These are phyloP conservation scores for Pangasianodon hypophthalmus DNA, from an alignment of 2,113 vertebrate genomes.

Conservation along the genomic window DNA sequence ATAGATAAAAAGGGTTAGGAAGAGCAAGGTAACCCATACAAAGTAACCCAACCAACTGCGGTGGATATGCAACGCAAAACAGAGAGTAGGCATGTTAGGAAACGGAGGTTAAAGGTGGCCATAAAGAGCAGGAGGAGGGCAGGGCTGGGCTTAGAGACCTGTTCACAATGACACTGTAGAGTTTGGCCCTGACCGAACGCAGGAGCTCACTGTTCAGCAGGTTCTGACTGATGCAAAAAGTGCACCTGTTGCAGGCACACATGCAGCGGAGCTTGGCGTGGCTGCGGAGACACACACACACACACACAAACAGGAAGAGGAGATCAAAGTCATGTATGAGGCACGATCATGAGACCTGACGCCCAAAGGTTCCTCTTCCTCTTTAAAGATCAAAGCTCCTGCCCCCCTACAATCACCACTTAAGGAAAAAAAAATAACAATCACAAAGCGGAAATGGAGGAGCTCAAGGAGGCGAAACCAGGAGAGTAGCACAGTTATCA, in stretches of 20 bases:
- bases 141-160: conserved; percentile 82
- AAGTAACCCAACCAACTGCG: conserved; percentile 26
- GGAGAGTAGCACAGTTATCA: neutral
- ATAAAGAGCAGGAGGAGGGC: conserved; percentile 15
- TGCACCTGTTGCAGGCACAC: conserved; percentile 98
- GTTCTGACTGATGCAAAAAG: conserved; percentile 99
- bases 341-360: neutral
- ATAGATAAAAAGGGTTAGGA: neutral
- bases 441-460: neutral
- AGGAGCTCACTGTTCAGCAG: conserved; percentile 98
- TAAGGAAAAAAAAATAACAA: neutral
- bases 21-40: neutral
- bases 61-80: conserved; percentile 75
- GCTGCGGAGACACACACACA: conserved; percentile 93
- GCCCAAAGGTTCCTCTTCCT: conserved; percentile 19
- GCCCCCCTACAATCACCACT: neutral
- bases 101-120: conserved; percentile 49
- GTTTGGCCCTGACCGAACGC: conserved; percentile 95
- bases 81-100: conserved; percentile 56
- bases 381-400: neutral
- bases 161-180: conserved; percentile 94
- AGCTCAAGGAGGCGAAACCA: conserved; percentile 13
- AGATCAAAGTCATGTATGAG: conserved; percentile 78
- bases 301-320: conserved; percentile 70
- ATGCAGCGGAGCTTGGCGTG: conserved; percentile 94